A percentile compares a stretch with the other conserved stretches of the same genome.
phyloP scores from a whole-genome alignment of 2,888 invertebrate genomes.

The Lasioglossum calceatum region DNA sequence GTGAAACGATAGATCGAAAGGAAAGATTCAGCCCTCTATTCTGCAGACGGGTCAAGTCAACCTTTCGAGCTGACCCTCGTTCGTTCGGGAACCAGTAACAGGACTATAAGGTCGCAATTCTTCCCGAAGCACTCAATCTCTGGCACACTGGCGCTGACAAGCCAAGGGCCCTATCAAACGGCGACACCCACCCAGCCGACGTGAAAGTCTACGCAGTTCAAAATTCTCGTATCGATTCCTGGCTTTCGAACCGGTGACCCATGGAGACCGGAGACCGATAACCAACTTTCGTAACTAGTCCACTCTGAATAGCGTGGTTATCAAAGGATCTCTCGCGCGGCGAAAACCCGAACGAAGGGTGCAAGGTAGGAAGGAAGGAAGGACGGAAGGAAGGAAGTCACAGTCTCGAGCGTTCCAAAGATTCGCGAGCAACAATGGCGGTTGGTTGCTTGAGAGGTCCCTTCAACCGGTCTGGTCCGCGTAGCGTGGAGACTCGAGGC shows the following conservation, averaged over 20 bases:
- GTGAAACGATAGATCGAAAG: too few species aligned
- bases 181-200: background rate
- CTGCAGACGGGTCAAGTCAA: too few species aligned
- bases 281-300: constrained; percentile 11
- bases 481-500: background rate
- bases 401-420: background rate
- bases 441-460: background rate
- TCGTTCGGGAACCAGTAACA: too few species aligned
- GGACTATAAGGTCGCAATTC: background rate
- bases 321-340: background rate
- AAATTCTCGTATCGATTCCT: background rate
- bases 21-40: too few species aligned
- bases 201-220: background rate
- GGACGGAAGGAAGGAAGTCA: background rate
- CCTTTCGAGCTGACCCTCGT: too few species aligned
- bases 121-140: background rate
- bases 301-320: background rate
- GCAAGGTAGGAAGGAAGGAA: background rate
- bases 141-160: background rate
- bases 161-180: background rate
- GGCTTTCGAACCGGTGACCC: constrained; percentile 2
- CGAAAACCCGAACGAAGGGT: background rate
- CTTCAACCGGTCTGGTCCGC: background rate
- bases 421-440: background rate
- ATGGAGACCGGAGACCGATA: background rate